A percentile compares a stretch with the other conserved stretches of the same genome.
These are phyloP conservation scores for Machimus atricapillus DNA, from an alignment of 2,888 invertebrate genomes.

Conservation along the genomic window DNA sequence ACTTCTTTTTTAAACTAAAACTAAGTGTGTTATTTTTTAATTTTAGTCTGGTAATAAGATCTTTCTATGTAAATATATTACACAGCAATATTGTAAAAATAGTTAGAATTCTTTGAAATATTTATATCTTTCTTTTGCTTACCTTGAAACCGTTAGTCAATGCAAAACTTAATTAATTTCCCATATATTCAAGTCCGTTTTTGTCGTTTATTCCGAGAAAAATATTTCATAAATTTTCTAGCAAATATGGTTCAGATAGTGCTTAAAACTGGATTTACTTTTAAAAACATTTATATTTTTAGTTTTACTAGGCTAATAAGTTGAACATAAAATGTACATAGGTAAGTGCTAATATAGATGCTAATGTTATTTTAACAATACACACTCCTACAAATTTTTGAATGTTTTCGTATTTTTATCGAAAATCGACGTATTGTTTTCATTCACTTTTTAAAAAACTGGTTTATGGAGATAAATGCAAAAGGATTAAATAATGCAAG, in stretches of 20 bases:
- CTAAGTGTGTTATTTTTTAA: neutral
- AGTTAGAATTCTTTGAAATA: neutral
- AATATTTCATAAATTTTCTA: neutral
- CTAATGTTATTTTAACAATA: neutral
- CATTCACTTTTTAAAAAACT: neutral
- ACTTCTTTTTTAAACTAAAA: neutral
- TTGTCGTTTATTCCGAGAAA: neutral
- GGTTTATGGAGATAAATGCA: neutral
- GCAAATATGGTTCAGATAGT: neutral
- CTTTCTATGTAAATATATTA: neutral
- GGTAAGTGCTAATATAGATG: neutral
- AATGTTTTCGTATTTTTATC: neutral
- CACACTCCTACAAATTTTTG: neutral
- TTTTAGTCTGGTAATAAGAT: neutral
- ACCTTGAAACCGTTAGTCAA: conserved; percentile 7
- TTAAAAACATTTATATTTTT: neutral
- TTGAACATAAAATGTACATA: neutral
- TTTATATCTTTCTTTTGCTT: neutral
- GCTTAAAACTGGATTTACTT: neutral
- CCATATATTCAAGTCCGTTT: neutral
- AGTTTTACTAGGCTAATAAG: neutral
- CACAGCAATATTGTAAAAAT: conserved; percentile 2
- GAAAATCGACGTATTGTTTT: neutral
- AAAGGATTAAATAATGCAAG: too few species aligned
- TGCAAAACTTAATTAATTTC: neutral